Evolutionary conservation across 1,140 invertebrate species (phyloP), one percentile per base, ranked within the genome.

Genomic region (Hylaeus volcanicus): DNA sequence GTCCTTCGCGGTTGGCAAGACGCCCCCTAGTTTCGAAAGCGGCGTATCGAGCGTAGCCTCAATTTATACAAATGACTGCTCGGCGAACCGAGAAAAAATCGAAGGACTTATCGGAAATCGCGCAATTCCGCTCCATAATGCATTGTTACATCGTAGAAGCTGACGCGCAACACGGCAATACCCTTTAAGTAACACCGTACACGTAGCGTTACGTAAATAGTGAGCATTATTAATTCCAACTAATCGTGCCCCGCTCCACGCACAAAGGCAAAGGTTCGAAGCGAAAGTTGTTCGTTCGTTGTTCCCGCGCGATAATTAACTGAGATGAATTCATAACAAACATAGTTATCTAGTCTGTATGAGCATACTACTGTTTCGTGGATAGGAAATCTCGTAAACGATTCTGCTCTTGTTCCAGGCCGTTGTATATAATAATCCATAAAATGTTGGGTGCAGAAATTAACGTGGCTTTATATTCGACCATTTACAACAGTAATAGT

Each of bases 291-390:
- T 9, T 45, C 37, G 60, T 45, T 56, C 63, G 11, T 51, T 77
- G 66, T 78, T 63, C 70, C n/a, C 39, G n/a, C n/a, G 68, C 58
- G 39, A 78, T 78, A 72, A 78, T 78, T 63, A 78, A 78, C 68
- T 63, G 51, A 63, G 71, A 78, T 53, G 15, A 78, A 78, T 78
- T 72, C 76, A 26, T 26, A 26, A 26, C 26, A 26, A 26, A 78
- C 3, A 0, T 48, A 6, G 6, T 48, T 48, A 26, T 26, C 26
- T 26, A 26, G 26, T 48, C 45, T 6, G 6, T 6, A 48, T 4
- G 45, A 48, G 6, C 45, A 0, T 4, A 48, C 45, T 3, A 4
- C 6, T 48, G 45, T 48, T 48, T 48, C 3, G 3, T 48, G 6
- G 6, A 48, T 4, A 48, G 6, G 6, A 48, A 48, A 48, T 6